These are phyloP conservation scores for Mallotus villosus DNA, from an alignment of 2,797 vertebrate genomes.

Conservation along the genomic window DNA sequence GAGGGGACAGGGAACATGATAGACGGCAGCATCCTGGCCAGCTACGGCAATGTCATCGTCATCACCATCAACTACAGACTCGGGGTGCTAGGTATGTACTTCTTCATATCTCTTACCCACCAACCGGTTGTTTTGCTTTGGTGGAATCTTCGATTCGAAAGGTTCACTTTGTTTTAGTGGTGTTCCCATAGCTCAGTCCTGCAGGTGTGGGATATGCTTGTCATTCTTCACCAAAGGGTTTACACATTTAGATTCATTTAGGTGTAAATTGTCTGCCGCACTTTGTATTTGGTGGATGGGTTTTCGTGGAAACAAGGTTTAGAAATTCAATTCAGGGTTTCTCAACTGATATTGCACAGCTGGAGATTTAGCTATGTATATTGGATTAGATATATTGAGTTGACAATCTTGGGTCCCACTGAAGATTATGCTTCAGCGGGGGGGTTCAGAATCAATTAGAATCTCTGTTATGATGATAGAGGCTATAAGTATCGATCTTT, in stretches of 20 bases:
- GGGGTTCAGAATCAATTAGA: too few species aligned
- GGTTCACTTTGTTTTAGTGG: neutral
- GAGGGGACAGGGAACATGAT: conserved; percentile 95
- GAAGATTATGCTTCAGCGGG: neutral
- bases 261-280: neutral
- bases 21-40: conserved; percentile 93
- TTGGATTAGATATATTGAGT: neutral
- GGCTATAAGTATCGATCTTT: too few species aligned
- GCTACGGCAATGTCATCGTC: conserved; percentile 95
- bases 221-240: neutral
- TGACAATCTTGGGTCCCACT: neutral
- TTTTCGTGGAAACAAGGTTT: too few species aligned
- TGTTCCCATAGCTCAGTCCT: neutral
- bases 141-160: neutral
- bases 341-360: too few species aligned
- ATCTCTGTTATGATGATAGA: too few species aligned
- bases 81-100: conserved; percentile 83
- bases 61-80: conserved; percentile 94
- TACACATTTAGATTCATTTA: too few species aligned
- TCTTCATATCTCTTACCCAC: too few species aligned
- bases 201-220: neutral
- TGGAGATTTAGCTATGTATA: too few species aligned
- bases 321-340: too few species aligned
- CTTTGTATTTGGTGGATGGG: too few species aligned
- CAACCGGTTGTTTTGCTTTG: neutral